Base-by-base conservation (phyloP, 2,888 invertebrate genomes). In the Zygaena filipendulae region DNA sequence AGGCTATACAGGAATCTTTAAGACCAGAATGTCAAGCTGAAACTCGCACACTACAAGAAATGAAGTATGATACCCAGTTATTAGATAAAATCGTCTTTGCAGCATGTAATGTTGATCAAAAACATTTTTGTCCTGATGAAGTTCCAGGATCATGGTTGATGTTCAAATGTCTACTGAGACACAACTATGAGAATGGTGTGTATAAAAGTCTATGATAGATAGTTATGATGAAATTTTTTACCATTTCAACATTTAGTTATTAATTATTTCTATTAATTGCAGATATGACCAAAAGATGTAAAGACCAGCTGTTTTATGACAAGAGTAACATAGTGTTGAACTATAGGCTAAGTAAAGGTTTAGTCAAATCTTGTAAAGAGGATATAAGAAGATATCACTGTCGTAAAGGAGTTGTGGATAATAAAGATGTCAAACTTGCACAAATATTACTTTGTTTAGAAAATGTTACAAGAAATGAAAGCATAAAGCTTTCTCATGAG, bases 381-480 rank as follows among this genome's bases (percentile, higher is more conserved):
- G 97, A 97, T 49, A 96, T 98, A 18, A 87, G 88, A 43, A 85
- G 83, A 38, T 87, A 93, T 56, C 90, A 88, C 35, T 99, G 98
- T 57, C 82, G 93, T 2, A 87, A 90, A 59, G 88, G 87, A 20
- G 87, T 90, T 1, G 89, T 90, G 0, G 90, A 88, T 38, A 91
- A 92, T 51, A 90, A 89, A 57, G 90, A 91, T 49, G 88, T 94
- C 6, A 84, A 91, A 37, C 82, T 97, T 13, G 92, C 96, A 13
- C 92, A 93, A 63, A 92, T 98, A 44, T 81, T 99, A 25, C 79
- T 97, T 3, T 99, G 99, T 60, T 81, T 99, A 38, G 98, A 99
- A 63, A 88, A 87, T 27, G 82, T 87, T 18, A 67, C 82, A 23
- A 82, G 84, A 52, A 88, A 87, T 45, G 90, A 90, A 43, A 88